These are phyloP conservation scores for Microtus richardsoni DNA, from an alignment of 2,113 vertebrate species.

Conservation along the genomic window DNA sequence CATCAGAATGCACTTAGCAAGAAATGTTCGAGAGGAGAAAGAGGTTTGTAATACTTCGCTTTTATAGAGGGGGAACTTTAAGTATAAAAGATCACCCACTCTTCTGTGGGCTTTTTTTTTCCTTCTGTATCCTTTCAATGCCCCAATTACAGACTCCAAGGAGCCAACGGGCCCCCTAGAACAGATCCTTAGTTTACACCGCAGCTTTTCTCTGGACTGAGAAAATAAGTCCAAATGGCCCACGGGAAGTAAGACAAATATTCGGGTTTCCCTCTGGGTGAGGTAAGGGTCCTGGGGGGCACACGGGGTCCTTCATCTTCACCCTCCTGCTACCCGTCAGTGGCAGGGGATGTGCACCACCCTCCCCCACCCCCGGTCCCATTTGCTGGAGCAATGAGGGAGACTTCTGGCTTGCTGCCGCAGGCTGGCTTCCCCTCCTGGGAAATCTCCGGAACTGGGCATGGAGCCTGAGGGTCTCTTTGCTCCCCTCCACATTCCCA, in stretches of 20 bases:
- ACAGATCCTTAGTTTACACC: conserved; percentile 68
- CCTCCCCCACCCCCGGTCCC: conserved; percentile 53
- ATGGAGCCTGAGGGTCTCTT: conserved; percentile 36
- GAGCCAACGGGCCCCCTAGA: conserved; percentile 65
- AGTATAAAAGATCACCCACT: conserved; percentile 76
- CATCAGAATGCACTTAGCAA: conserved; percentile 86
- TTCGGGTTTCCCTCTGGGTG: conserved; percentile 54
- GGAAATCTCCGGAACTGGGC: conserved; percentile 63
- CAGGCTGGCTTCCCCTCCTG: conserved; percentile 64
- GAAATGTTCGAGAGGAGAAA: conserved; percentile 78
- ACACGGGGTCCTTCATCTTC: conserved; percentile 48
- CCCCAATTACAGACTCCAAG: conserved; percentile 80
- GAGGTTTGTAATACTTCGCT: conserved; percentile 67
- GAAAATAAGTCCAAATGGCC: conserved; percentile 69
- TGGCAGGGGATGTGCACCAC: neutral
- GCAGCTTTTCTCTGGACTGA: conserved; percentile 58
- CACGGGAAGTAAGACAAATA: conserved; percentile 68
- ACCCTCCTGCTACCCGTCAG: neutral
- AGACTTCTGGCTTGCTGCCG: conserved; percentile 73
- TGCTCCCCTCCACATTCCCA: neutral
- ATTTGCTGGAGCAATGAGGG: conserved; percentile 51
- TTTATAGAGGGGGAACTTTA: conserved; percentile 76
- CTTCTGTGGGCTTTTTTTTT: conserved; percentile 49
- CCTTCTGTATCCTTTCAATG: conserved; percentile 70
- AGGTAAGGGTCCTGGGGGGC: neutral